phyloP scores from a whole-genome alignment of 2,113 vertebrate genomes.

The Chrysemys picta region DNA sequence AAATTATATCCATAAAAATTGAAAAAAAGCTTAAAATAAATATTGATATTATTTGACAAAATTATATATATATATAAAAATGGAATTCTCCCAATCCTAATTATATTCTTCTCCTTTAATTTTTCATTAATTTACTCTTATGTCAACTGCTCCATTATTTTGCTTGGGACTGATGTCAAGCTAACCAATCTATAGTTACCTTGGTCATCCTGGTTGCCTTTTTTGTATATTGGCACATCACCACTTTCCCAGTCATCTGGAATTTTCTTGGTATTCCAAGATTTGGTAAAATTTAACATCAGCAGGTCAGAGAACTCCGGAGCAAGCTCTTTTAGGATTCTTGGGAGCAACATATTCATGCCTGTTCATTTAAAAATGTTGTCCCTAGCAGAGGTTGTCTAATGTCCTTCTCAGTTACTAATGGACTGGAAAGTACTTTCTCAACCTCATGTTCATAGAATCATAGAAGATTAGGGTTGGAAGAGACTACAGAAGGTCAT shows the following conservation, averaged over 20 bases:
- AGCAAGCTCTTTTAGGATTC: neutral
- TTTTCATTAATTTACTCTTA: neutral
- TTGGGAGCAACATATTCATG: neutral
- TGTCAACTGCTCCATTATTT: neutral
- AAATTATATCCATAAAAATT: neutral
- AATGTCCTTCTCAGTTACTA: constrained; percentile 4
- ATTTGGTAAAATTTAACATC: constrained; percentile 9
- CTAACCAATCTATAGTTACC: neutral
- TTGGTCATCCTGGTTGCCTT: neutral
- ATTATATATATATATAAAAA: neutral
- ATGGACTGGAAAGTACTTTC: constrained; percentile 17
- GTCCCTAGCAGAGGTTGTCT: neutral
- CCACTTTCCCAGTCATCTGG: neutral
- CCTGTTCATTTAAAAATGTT: constrained; percentile 17
- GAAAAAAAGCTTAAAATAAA: neutral
- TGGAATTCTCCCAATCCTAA: neutral
- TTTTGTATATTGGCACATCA: constrained; percentile 8
- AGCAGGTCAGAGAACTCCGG: neutral
- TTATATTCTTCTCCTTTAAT: neutral
- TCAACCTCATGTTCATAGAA: neutral
- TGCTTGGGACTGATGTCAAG: neutral
- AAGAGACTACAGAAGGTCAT: too few species aligned
- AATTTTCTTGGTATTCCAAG: neutral
- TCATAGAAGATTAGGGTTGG: too few species aligned
- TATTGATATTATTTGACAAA: neutral